Evolutionary conservation across 2,113 vertebrate species (phyloP), one percentile per base, ranked within the genome.

Genomic region (Aldabrachelys gigantea): DNA sequence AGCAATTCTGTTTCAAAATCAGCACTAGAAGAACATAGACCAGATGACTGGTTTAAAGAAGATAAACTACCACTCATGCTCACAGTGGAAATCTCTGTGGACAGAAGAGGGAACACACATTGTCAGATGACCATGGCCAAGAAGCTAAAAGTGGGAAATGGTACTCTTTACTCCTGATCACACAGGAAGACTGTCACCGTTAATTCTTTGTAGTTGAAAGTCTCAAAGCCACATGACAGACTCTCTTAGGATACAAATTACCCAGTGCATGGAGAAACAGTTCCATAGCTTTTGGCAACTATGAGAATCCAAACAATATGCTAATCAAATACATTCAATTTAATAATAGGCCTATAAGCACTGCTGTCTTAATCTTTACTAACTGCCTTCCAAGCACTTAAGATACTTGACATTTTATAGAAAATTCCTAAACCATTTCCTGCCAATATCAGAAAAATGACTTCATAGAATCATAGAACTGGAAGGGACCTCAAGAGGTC

Each of bases 201-300:
- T 50, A 35, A 10, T 12, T 49, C 49, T 38, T 52, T 24, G 9
- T 3, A 25, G 38, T 13, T 22, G 13, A 50, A 79, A 59, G 19
- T 52, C 62, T 49, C n/a, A 52, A 49, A 29, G 25, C 76, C 76
- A 4, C 0, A 5, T 8, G 8, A 14, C 0, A 6, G 38, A 14
- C 9, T 10, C 1, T 2, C 76, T 38, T 72, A 54, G 50, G 16
- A n/a, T 69, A 47, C 3, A 21, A 25, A 81, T 35, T 2, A 52
- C n/a, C 75, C 25, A 29, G 35, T 1, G 14, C 84, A 59, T 13
- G 25, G 25, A 5, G 24, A 27, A 13, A 65, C 41, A 50, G 13
- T 29, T 54, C 35, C 25, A 50, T 29, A 41, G 84, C 29, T 59
- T 82, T 11, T 7, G 31, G 11, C 5, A 12, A 5, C 85, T 59